phyloP scores from a whole-genome alignment of 2,888 invertebrate genomes.

The Bursaphelenchus okinawaensis region DNA sequence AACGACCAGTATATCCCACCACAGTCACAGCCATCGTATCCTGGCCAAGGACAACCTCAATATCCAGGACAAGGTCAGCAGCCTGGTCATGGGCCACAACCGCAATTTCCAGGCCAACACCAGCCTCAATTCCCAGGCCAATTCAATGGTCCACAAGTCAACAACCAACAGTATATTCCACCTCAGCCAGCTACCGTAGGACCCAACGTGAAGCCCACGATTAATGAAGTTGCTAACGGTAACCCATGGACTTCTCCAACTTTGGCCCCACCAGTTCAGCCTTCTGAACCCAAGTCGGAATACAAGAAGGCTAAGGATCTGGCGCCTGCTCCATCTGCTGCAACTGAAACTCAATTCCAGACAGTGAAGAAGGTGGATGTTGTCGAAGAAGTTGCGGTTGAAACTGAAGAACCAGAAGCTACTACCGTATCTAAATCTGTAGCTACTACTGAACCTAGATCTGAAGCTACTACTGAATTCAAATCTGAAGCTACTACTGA shows the following conservation, averaged over 20 bases:
- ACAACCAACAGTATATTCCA: background rate
- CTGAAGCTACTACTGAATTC: background rate
- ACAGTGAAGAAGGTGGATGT: background rate
- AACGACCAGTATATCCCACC: background rate
- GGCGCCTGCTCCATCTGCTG: background rate
- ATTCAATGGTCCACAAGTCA: background rate
- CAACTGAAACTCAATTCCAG: background rate
- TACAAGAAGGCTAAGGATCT: background rate
- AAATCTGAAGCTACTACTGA: background rate
- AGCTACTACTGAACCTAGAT: background rate
- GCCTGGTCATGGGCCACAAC: too few relatives aligned
- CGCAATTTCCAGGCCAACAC: background rate
- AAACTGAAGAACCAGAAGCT: background rate
- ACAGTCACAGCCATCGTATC: background rate
- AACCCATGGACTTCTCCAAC: background rate
- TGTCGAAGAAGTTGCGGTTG: background rate
- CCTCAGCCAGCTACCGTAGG: background rate
- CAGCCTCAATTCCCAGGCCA: background rate
- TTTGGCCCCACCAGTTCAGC: background rate
- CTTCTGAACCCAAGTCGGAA: background rate
- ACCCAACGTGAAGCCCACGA: background rate
- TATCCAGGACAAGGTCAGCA: too few relatives aligned
- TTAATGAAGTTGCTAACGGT: background rate
- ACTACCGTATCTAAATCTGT: background rate
- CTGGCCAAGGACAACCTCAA: too few relatives aligned